Evolutionary conservation across 2,888 invertebrate species (phyloP).

Genomic region (Apotomis capreana): DNA sequence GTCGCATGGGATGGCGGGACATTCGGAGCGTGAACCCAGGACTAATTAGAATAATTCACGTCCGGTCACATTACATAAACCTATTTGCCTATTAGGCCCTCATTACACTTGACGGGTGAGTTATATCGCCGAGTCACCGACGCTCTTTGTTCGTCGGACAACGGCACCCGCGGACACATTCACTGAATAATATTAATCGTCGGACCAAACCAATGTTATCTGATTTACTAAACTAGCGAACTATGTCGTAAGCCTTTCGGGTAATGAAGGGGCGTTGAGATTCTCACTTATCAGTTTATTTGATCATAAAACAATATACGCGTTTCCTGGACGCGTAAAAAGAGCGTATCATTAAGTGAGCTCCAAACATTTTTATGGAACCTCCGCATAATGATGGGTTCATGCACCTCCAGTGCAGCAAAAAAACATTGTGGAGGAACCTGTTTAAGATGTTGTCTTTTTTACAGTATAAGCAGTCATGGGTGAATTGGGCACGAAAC

Average conservation of each 20-base stretch:
- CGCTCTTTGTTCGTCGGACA: constrained; percentile 51
- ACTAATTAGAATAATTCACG: constrained; percentile 67
- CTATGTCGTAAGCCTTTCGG: constrained; percentile 51
- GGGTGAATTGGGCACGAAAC: constrained; percentile 85
- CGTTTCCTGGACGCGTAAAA: constrained; percentile 33
- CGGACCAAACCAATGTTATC: constrained; percentile 58
- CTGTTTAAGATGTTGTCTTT: constrained; percentile 27
- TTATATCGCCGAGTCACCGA: constrained; percentile 52
- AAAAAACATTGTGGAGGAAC: neutral
- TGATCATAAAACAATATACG: constrained; percentile 36
- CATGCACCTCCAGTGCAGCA: neutral
- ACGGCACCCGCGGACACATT: constrained; percentile 50
- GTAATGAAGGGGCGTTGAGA: constrained; percentile 46
- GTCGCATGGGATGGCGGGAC: constrained; percentile 25
- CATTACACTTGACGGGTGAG: constrained; percentile 49
- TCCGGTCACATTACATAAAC: constrained; percentile 56
- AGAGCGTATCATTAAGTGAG: constrained; percentile 18
- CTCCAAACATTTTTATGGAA: constrained; percentile 9
- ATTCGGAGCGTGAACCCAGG: constrained; percentile 31
- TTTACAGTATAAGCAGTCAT: constrained; percentile 64
- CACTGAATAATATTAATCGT: constrained; percentile 62
- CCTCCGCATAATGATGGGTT: constrained; percentile 8
- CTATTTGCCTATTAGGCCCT: constrained; percentile 53
- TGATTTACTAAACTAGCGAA: constrained; percentile 60
- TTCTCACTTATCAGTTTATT: constrained; percentile 40